Evolutionary conservation across 2,888 invertebrate species (phyloP), one percentile per base, ranked within the genome.

Genomic region (Neocrepidodera transversa): DNA sequence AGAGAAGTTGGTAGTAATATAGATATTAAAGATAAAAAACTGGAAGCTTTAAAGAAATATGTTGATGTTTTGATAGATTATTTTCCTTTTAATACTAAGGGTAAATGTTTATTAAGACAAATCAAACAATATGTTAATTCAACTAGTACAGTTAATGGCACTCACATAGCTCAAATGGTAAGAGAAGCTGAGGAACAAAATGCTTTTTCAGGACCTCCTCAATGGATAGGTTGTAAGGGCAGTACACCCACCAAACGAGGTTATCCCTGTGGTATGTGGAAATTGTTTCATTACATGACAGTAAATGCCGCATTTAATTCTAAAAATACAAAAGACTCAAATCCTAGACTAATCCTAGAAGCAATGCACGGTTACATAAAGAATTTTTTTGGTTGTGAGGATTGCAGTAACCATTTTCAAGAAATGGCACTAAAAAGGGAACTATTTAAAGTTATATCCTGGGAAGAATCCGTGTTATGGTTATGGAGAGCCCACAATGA

Each of bases 191-290:
- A 89, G 73, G 71, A 73, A 4, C 76, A 80, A 26, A 79, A 80
- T 11, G 82, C 89, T 5, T 87, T 84, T 63, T 79, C 83, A 8
- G 76, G 79, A 2, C 78, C 82, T 10, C 69, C 81, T 13, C 79
- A 81, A 11, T 97, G 91, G 87, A 79, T 91, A 30, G 90, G 89
- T 1, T 99, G 98, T 75, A 84, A 83, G 68, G 94, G 95, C 7
- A 95, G 95, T 68, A 82, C 85, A 57, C 80, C 86, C 0, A 83
- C 84, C 62, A 87, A 85, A 69, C 84, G 97, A 47, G 95, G 97
- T 10, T 98, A 93, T 77, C 92, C 96, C 0, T 99, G 98, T 80
- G 91, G 95, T 0, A 81, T 99, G 26, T 99, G 98, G 98, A 91
- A 89, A n/a, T 80, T 96, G 67, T 98, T 97, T 76, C 98, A 99